phyloP scores from a whole-genome alignment of 2,113 vertebrate species.

The Callaeas wilsoni region DNA sequence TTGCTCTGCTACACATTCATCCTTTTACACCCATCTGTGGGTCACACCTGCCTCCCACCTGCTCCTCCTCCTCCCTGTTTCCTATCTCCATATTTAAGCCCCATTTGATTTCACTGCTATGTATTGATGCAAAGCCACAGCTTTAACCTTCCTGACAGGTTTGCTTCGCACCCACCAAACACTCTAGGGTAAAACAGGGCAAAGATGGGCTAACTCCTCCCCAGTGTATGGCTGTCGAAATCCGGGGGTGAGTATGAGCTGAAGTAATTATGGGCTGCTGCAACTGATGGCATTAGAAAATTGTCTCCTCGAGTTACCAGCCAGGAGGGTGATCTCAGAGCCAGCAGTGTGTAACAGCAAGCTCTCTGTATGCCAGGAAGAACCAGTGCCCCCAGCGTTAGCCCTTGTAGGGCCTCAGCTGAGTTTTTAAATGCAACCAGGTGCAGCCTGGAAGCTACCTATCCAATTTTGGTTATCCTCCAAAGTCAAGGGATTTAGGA shows the following conservation, averaged over 20 bases:
- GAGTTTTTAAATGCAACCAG: neutral
- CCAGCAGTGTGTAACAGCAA: neutral
- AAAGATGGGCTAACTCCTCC: neutral
- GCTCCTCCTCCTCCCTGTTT: neutral
- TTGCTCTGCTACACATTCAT: neutral
- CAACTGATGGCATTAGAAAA: neutral
- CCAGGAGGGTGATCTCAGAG: neutral
- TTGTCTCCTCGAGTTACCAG: neutral
- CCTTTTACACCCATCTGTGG: neutral
- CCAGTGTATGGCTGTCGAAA: neutral
- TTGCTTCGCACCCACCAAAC: neutral
- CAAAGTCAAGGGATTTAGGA: neutral
- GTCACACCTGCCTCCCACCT: neutral
- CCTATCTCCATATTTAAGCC: neutral
- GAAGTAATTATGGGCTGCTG: neutral
- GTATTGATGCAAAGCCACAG: neutral
- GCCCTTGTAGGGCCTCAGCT: neutral
- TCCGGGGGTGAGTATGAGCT: neutral
- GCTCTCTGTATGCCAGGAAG: neutral
- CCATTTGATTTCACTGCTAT: neutral
- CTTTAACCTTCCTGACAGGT: neutral
- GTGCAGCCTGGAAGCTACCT: neutral
- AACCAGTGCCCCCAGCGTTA: fast-evolving
- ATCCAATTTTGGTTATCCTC: neutral
- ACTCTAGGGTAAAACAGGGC: neutral